Base-by-base conservation (phyloP, 2,113 vertebrate genomes). In the Gallinago undulata region DNA sequence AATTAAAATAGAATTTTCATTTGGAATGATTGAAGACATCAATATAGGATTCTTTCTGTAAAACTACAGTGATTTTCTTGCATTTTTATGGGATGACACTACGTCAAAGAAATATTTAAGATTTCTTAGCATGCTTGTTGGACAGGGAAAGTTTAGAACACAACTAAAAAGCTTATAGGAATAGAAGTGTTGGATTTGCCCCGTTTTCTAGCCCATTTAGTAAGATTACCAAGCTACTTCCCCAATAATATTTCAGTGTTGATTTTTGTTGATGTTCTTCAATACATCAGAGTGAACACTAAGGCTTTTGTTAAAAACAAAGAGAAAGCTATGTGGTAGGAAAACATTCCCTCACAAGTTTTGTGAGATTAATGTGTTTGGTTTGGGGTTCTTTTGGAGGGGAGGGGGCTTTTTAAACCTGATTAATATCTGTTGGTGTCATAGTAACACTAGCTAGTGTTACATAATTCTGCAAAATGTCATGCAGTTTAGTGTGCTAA, bases 321-420 rank as follows among this genome's bases (percentile, higher is more conserved):
- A 56, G 16, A n/a, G 33, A 63, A 76, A 73, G 5, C 1, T 60
- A 35, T 25, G 22, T 63, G 48, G 13, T 18, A 50, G 21, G 10
- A 82, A 63, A 82, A 28, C 4, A 63, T 45, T 45, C 31, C 47
- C 13, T 62, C 11, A 12, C 9, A 77, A 60, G 1, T 73, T 51
- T 72, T 63, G 39, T 63, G 41, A 70, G 39, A 56, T 67, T 50
- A 51, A 63, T 15, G 15, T 53, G 17, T 25, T 45, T 8, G 15
- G 37, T 12, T 41, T 67, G 22, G 7, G 30, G 1, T 2, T 11
- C 23, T 45, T 56, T 27, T 12, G 8, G 9, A 18, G 7, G 10
- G 12, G 4, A 3, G 3, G 7, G 4, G 4, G 6, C 2, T 10
- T n/a, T 33, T 50, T 33, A 30, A 12, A 69, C 6, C 13, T 12